Evolutionary conservation across 37 sponge, comb jelly and placozoan species (phyloP), one percentile per base, ranked within the genome.

Genomic region (Petrosia ficiformis): DNA sequence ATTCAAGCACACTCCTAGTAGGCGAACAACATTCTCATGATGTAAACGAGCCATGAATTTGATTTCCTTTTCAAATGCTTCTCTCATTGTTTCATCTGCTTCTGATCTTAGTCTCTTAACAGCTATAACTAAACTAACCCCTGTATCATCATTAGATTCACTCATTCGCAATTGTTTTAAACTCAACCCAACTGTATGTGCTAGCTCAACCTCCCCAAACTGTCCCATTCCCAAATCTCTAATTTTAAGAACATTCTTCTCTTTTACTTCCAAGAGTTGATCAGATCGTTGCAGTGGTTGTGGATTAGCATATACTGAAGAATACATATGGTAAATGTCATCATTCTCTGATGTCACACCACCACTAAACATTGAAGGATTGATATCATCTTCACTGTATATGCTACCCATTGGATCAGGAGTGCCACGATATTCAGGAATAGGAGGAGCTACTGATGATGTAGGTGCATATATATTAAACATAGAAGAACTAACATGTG

Each of bases 51-150:
- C 42, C 94, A 93, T 93, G 77, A 93, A 93, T 54, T 88, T 88
- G 72, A 93, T 85, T 65, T 93, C 94, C 65, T 89, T 88, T 66
- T 88, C 86, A 39, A 93, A 93, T 1, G 85, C 72, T 67, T 89
- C 85, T 43, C 74, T 85, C 52, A 77, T 36, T 16, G 41, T 40
- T 26, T 26, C 35, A 4, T 82, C 84, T 0, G 89, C 82, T 30
- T 82, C 68, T 19, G 61, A 38, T 58, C 81, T 85, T 44, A 93
- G 86, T 65, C 69, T 77, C 76, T 93, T 93, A 38, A 93, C 42
- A 60, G 94, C 94, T 3, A 93, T 90, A 14, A 59, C 73, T 29
- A 81, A 29, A 33, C 63, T 57, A 5, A 77, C 59, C 42, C 30
- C 54, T 57, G 60, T 66, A 44, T 87, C 77, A n/a, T 73, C 48